phyloP scores from a whole-genome alignment of 2,113 vertebrate species.

The Chroicocephalus ridibundus region DNA sequence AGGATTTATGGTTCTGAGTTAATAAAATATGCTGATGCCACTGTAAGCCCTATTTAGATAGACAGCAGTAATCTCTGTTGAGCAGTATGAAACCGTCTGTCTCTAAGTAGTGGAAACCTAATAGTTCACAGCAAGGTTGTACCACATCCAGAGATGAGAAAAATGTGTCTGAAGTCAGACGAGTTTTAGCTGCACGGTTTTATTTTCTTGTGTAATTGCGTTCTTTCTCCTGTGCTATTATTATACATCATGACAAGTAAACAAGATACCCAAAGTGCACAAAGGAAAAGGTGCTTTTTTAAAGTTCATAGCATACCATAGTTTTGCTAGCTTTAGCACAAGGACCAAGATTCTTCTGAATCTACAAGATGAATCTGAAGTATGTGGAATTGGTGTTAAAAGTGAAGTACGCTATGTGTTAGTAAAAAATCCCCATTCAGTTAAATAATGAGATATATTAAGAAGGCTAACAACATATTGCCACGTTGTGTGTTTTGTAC shows the following conservation, averaged over 20 bases:
- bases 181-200: conserved; percentile 21
- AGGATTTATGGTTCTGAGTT: conserved; percentile 64
- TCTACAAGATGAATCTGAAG: neutral
- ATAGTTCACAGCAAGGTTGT: conserved; percentile 61
- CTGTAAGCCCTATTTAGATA: conserved; percentile 63
- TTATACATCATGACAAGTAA: neutral
- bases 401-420: neutral
- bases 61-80: conserved; percentile 67
- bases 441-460: neutral
- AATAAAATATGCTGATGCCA: conserved; percentile 69
- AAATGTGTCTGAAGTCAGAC: conserved; percentile 25
- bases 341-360: neutral
- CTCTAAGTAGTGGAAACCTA: conserved; percentile 47
- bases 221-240: neutral
- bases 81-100: conserved; percentile 60
- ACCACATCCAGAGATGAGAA: conserved; percentile 57
- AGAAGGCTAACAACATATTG: neutral
- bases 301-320: neutral
- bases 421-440: neutral
- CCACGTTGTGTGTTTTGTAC: neutral
- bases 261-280: neutral
- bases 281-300: neutral
- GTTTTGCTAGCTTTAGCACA: neutral
- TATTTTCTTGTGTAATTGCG: conserved; percentile 2
- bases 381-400: neutral